phyloP scores from a whole-genome alignment of 2,113 vertebrate genomes.

The Oophaga pumilio region DNA sequence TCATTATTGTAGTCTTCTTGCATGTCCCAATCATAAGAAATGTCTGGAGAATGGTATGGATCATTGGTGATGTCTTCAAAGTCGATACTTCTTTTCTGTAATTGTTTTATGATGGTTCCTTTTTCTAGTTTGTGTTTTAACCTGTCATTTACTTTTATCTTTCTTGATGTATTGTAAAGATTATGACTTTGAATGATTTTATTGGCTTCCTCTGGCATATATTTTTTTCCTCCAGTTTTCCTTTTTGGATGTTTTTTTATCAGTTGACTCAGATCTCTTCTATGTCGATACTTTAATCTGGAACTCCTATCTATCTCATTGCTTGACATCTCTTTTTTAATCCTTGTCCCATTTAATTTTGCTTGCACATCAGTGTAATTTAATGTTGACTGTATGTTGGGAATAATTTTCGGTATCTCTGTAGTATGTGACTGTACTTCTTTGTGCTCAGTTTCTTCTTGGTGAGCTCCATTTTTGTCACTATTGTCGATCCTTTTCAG shows the following conservation, averaged over 20 bases:
- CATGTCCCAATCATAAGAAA: neutral
- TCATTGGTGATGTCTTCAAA: neutral
- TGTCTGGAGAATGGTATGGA: neutral
- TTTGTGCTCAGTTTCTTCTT: neutral
- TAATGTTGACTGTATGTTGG: no score
- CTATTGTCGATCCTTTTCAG: neutral
- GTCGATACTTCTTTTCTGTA: conserved; percentile 36
- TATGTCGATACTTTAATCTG: neutral
- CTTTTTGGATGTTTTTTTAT: neutral
- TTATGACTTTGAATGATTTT: neutral
- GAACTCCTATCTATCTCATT: neutral
- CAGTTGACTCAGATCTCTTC: neutral
- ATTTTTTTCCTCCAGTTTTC: neutral
- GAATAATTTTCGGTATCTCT: neutral
- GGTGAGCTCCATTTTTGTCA: neutral
- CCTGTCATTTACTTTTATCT: neutral
- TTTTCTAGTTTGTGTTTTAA: neutral
- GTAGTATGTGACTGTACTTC: neutral
- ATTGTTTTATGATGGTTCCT: neutral
- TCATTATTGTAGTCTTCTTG: neutral
- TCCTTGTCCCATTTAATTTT: neutral
- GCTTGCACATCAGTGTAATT: neutral
- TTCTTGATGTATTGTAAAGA: conserved; percentile 13
- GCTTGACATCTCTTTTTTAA: neutral
- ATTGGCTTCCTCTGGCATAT: neutral